Percentiles rank a stretch among this genome's conserved stretches.
These are phyloP conservation scores for Anseranas semipalmata DNA, from an alignment of 2,113 vertebrate species.

Conservation along the genomic window DNA sequence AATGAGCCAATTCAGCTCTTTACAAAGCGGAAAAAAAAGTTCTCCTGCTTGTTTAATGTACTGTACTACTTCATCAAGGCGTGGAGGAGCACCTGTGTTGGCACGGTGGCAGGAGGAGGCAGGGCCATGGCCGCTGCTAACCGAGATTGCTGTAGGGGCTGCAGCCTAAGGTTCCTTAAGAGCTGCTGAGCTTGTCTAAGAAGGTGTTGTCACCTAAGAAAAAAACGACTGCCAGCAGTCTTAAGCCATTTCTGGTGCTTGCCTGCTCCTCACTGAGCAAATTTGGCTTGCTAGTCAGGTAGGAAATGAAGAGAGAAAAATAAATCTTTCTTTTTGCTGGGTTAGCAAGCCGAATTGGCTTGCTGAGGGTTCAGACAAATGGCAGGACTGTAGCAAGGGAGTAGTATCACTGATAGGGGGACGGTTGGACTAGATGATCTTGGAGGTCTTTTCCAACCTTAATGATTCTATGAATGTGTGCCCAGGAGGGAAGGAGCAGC, in stretches of 20 bases:
- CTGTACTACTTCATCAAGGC: not conserved
- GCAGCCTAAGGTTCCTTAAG: not conserved
- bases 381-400: not conserved
- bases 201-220: not conserved
- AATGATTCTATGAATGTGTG: too few relatives aligned
- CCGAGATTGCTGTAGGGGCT: not conserved
- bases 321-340: not conserved
- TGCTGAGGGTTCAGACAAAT: not conserved
- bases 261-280: not conserved
- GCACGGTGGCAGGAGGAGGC: not conserved
- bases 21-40: not conserved
- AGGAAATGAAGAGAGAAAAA: not conserved
- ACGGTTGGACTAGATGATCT: too few relatives aligned
- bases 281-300: not conserved
- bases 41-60: not conserved
- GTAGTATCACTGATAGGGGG: too few relatives aligned
- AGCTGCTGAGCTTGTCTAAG: not conserved
- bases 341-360: not conserved
- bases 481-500: not conserved
- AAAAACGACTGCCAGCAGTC: not conserved
- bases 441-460: too few relatives aligned
- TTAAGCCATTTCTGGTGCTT: not conserved
- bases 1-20: not conserved
- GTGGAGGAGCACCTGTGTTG: constrained; percentile 1
- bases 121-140: not conserved